phyloP scores from a whole-genome alignment of 2,113 vertebrate species.

The Caranx ignobilis region DNA sequence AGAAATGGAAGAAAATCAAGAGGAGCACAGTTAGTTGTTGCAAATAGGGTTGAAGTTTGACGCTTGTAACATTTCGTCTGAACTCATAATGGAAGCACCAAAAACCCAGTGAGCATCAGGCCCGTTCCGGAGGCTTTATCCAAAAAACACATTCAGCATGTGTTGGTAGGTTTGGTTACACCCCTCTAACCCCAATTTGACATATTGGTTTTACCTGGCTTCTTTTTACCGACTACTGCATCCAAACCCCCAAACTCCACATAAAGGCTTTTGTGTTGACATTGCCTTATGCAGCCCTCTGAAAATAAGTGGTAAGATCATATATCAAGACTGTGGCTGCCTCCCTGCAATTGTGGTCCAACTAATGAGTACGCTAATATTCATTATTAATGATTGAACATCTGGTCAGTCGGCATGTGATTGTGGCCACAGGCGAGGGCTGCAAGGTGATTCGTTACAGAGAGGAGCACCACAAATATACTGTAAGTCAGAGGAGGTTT shows the following conservation, averaged over 20 bases:
- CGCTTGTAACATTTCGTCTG: too few species aligned
- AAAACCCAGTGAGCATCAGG: neutral
- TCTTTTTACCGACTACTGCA: neutral
- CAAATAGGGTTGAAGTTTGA: too few species aligned
- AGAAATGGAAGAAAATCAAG: too few species aligned
- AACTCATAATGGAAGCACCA: neutral
- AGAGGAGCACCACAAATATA: conserved; percentile 18
- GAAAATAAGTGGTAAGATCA: conserved; percentile 41
- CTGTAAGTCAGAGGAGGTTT: conserved; percentile 20
- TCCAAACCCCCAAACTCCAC: neutral
- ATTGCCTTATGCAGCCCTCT: conserved; percentile 7
- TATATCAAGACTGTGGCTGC: conserved; percentile 42
- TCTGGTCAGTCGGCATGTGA: conserved; percentile 56
- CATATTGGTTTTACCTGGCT: conserved; percentile 2
- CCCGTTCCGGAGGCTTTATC: neutral
- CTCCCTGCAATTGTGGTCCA: conserved; percentile 23
- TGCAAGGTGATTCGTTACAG: conserved; percentile 41
- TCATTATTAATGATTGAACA: conserved; percentile 67
- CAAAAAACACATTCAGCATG: conserved; percentile 30
- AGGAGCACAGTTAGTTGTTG: too few species aligned
- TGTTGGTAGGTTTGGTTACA: conserved; percentile 18
- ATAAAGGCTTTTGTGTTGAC: conserved; percentile 37
- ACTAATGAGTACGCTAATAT: conserved; percentile 49
- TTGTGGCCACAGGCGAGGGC: conserved; percentile 15
- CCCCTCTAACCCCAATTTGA: conserved; percentile 8